Evolutionary conservation across 2,888 invertebrate genomes (phyloP), one percentile per base, ranked within the genome.

Genomic region (Drosophila ezoana): DNA sequence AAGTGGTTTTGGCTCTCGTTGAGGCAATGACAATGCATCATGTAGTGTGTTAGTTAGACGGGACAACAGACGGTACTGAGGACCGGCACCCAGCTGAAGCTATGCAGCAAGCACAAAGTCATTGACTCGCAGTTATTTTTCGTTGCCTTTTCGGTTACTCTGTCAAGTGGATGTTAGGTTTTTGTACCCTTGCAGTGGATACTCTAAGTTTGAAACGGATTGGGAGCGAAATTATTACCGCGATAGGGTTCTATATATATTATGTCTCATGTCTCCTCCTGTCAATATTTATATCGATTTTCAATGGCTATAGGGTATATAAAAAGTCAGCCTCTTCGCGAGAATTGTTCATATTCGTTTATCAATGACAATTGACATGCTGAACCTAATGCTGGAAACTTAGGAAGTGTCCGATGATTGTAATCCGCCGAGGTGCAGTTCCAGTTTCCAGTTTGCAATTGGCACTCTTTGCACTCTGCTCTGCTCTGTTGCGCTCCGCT

Each of bases 71-170:
- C 41, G 33, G 32, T 33, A 33, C 40, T 4, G 37, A 14, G 8
- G 28, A 23, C 14, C 4, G 40, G 23, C 23, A 23, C 35, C 57
- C 37, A 52, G 20, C 14, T 37, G 1, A n/a, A 16, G 23, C 23
- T 32, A 14, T 32, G 18, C 41, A 14, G 52, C 40, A 52, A 16
- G 13, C 41, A 40, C 44, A 41, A 53, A 61, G 57, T 67, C 72
- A 57, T 72, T 72, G 72, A 72, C 67, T 72, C 45, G 53, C 48
- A 43, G 47, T 47, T 53, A 41, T 59, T 59, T 59, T 52, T 52
- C 41, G 49, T 58, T 47, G 32, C 54, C 37, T 56, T 66, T 48
- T 37, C 38, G 32, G 53, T 51, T n/a, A 45, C 49, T 32, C 28
- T 40, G 65, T 51, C 54, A 51, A 44, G 49, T 54, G 37, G 38